These are phyloP conservation scores for Scyliorhinus canicula DNA, from an alignment of 2,797 vertebrate species.

Conservation along the genomic window DNA sequence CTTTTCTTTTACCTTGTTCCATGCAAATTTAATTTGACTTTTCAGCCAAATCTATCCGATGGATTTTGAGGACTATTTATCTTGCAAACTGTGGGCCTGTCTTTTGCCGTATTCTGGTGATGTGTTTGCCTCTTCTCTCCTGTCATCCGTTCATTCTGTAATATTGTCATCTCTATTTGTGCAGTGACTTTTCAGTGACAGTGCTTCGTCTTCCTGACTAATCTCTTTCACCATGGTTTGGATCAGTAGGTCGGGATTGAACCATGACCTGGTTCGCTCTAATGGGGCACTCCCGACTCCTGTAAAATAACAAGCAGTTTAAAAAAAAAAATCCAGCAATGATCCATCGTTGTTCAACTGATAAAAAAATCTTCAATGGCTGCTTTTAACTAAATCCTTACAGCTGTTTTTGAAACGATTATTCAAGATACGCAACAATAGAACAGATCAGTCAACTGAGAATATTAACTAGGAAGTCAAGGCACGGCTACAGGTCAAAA, in stretches of 20 bases:
- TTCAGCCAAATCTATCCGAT: background rate
- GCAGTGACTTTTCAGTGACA: conserved; percentile 16
- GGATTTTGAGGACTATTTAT: conserved; percentile 1
- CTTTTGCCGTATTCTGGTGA: background rate
- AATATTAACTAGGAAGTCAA: conserved; percentile 46
- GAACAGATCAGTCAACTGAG: conserved; percentile 46
- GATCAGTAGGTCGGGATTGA: background rate
- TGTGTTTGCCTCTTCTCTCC: background rate
- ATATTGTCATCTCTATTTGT: conserved; percentile 27
- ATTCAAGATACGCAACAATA: conserved; percentile 44
- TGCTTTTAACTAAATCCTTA: conserved; percentile 38
- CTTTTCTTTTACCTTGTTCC: background rate
- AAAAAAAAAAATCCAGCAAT: background rate
- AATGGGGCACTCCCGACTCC: conserved; percentile 39
- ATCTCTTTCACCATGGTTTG: background rate
- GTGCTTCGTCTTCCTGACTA: background rate
- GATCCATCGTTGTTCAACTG: background rate
- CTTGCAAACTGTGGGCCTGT: conserved; percentile 1
- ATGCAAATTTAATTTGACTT: conserved; percentile 33
- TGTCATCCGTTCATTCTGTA: conserved; percentile 4
- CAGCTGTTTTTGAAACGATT: conserved; percentile 47
- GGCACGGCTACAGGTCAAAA: conserved; percentile 46
- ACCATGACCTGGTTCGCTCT: conserved; percentile 38
- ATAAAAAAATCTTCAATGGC: background rate
- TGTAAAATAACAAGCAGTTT: conserved; percentile 41